Conservation (phyloP, 2,113 vertebrate species). For the Syngnathus typhle region DNA sequence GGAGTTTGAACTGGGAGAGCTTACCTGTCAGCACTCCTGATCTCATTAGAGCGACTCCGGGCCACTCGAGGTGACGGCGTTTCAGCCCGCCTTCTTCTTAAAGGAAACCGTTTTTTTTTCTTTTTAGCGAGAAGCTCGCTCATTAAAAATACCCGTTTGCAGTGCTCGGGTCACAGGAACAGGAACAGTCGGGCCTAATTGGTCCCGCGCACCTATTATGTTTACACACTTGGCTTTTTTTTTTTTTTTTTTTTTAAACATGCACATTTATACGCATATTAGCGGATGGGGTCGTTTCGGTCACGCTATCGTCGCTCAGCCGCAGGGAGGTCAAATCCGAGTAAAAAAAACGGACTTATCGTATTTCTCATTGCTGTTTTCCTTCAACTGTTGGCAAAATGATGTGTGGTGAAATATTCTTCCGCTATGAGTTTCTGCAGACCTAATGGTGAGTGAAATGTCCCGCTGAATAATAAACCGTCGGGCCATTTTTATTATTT, state of each 20-base stretch:
- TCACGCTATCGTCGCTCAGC: background rate
- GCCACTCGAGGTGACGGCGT: constrained; percentile 48
- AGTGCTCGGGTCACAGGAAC: background rate
- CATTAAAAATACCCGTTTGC: constrained; percentile 58
- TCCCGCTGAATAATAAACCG: constrained; percentile 1
- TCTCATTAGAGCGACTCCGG: constrained; percentile 49
- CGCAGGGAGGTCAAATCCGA: background rate
- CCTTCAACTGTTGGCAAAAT: background rate
- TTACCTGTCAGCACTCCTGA: constrained; percentile 6
- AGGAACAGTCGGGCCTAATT: background rate
- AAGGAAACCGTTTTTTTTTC: constrained; percentile 48
- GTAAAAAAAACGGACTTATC: background rate
- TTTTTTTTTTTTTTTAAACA: background rate
- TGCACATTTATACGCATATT: background rate
- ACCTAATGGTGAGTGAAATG: constrained; percentile 5
- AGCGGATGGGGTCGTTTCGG: background rate
- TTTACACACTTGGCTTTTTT: background rate
- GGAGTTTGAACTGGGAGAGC: background rate
- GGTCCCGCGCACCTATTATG: background rate
- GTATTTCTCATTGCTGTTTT: background rate
- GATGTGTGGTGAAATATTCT: background rate
- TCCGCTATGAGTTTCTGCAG: background rate
- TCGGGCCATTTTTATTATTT: background rate
- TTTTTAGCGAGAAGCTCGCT: constrained; percentile 54
- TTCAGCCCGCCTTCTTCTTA: constrained; percentile 38